phyloP scores from a whole-genome alignment of 2,113 vertebrate genomes.

The Atlantisia rogersi region DNA sequence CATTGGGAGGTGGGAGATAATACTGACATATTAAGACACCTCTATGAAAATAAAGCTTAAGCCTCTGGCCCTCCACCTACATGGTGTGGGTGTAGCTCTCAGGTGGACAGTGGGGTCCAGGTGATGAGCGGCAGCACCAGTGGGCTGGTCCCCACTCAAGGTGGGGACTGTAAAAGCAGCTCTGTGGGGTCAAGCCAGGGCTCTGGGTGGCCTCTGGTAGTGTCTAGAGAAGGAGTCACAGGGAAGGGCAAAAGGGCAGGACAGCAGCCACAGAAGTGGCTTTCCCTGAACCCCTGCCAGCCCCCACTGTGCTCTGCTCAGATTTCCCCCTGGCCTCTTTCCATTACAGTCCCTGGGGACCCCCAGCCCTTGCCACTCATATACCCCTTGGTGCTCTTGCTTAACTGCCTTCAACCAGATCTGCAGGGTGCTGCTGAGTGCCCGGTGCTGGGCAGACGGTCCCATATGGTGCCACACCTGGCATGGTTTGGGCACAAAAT shows the following conservation, averaged over 20 bases:
- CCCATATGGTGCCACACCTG: not conserved
- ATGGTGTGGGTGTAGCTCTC: not conserved
- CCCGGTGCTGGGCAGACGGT: not conserved
- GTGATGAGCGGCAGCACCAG: not conserved
- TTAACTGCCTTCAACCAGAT: not conserved
- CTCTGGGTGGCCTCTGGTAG: not conserved
- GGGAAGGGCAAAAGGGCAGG: not conserved
- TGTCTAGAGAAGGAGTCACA: not conserved
- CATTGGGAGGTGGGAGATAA: not conserved
- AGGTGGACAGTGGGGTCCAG: not conserved
- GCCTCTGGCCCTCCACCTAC: not conserved
- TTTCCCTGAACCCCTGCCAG: not conserved
- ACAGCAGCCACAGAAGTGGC: not conserved
- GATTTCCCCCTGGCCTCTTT: not conserved
- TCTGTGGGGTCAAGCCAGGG: not conserved
- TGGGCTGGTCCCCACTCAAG: not conserved
- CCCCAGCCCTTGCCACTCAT: accelerated
- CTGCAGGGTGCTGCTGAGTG: not conserved
- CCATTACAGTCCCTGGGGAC: not conserved
- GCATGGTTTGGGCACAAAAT: not conserved
- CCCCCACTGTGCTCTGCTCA: not conserved
- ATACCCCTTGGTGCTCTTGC: not conserved
- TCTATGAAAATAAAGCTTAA: not conserved
- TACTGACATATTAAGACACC: not conserved
- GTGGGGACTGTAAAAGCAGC: not conserved